Evolutionary conservation across 2,888 invertebrate species (phyloP), one percentile per base, ranked within the genome.

Genomic region (Hemaris fuciformis): DNA sequence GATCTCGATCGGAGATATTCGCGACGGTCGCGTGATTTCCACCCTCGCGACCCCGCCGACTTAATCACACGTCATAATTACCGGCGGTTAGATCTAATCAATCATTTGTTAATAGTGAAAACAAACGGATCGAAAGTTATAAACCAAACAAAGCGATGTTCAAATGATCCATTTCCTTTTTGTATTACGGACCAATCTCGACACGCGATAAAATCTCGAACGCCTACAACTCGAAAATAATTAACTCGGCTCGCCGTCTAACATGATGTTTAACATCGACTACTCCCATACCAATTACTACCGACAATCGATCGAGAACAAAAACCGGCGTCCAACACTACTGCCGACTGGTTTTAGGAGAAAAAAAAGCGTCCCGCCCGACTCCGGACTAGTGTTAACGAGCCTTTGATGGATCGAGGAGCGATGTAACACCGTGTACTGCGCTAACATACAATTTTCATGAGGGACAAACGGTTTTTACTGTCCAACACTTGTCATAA

Each of bases 231-330:
- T 89, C 80, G 86, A 88, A 91, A 91, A 91, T 91, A 91, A 91
- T 91, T 91, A 91, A 88, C 88, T 84, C 82, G 75, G 79, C 80
- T 79, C 85, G 81, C 83, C 89, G 83, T 85, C 85, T 83, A 89
- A 91, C 89, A 89, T 82, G 82, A 84, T 90, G 91, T 91, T 84
- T 84, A 85, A 91, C 90, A 90, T 83, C 86, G 80, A 85, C 89
- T 90, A 89, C 91, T 90, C 89, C 88, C 88, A 86, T 85, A 89
- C 87, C 89, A 88, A 89, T 91, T 91, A 89, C 91, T 89, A 88
- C 89, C 83, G 87, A 85, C 87, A 84, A 83, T 87, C 88, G 85
- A 85, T 84, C 80, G 79, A 76, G 80, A 75, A 86, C 80, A 86
- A 89, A 89, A 89, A 87, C 87, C 71, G 77, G 79, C 80, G 77